Percentiles rank a stretch among this genome's conserved stretches.
Conservation (phyloP, 2,888 invertebrate genomes). For the Griposia aprilina region DNA sequence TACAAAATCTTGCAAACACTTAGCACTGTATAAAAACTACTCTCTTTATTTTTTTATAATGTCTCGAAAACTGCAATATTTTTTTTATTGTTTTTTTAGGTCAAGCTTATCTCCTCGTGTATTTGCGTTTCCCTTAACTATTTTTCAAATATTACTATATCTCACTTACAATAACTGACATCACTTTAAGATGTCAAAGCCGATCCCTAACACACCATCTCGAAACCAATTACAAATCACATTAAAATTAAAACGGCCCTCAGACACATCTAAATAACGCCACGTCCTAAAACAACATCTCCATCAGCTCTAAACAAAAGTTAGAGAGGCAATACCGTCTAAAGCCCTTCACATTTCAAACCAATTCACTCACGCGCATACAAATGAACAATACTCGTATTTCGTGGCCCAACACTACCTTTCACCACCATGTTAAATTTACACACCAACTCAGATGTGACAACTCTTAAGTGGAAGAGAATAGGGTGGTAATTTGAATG, state of each 20-base stretch:
- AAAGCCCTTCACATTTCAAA: conserved; percentile 79
- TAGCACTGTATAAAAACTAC: neutral
- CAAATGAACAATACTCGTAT: conserved; percentile 86
- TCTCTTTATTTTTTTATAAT: neutral
- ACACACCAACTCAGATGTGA: neutral
- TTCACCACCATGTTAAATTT: conserved; percentile 58
- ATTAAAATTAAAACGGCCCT: conserved; percentile 25
- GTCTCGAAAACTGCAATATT: no score
- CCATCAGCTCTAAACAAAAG: conserved; percentile 69
- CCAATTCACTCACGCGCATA: conserved; percentile 83
- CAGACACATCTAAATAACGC: conserved; percentile 33
- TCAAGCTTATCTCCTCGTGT: no score
- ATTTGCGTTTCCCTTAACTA: no score
- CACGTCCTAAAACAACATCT: conserved; percentile 56
- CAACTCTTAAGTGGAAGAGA: neutral
- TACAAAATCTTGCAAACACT: neutral
- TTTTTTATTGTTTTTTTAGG: no score
- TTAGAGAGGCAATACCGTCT: conserved; percentile 71
- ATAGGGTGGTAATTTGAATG: conserved; percentile 63
- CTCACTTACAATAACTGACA: neutral
- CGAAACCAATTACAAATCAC: conserved; percentile 32
- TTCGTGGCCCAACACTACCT: conserved; percentile 78
- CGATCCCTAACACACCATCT: neutral
- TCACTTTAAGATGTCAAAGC: conserved; percentile 2
- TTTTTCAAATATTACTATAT: no score